These are phyloP conservation scores for Phenganax marumi DNA, from an alignment of 92 coral and sea anemone genomes.

Conservation along the genomic window DNA sequence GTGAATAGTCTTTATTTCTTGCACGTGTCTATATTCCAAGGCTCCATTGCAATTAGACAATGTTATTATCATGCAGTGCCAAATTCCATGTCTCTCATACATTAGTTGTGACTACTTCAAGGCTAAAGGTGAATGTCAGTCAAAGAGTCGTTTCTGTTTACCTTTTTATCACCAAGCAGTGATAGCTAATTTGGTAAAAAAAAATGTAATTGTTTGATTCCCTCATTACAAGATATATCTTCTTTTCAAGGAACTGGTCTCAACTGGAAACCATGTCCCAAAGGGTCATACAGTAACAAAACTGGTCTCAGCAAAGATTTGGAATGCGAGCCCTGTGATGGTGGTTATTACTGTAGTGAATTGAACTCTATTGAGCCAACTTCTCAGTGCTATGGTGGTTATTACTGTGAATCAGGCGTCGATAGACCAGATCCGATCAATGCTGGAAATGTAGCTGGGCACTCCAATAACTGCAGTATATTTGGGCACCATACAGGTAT, in stretches of 20 bases:
- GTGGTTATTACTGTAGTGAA: slow-evolving; percentile 78
- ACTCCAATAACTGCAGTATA: slow-evolving; percentile 77
- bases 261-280: slow-evolving; percentile 92
- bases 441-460: slow-evolving; percentile 65
- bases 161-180: no score
- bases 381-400: slow-evolving; percentile 73
- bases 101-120: no score
- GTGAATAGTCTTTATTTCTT: no score
- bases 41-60: no score
- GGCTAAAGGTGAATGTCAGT: no score
- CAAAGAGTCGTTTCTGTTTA: no score
- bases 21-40: no score
- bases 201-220: no score
- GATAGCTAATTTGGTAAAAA: no score
- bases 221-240: no score
- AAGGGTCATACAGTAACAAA: slow-evolving; percentile 78
- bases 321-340: slow-evolving; percentile 85
- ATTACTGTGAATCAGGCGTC: slow-evolving; percentile 81
- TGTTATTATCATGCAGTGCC: no score
- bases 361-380: slow-evolving; percentile 65
- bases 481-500: slow-evolving; percentile 75
- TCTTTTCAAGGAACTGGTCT: slow-evolving; percentile 66
- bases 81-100: no score
- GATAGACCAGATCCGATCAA: slow-evolving; percentile 79
- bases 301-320: slow-evolving; percentile 63